Base-by-base conservation (phyloP, 2,113 vertebrate species). In the Gasterosteus aculeatus region DNA sequence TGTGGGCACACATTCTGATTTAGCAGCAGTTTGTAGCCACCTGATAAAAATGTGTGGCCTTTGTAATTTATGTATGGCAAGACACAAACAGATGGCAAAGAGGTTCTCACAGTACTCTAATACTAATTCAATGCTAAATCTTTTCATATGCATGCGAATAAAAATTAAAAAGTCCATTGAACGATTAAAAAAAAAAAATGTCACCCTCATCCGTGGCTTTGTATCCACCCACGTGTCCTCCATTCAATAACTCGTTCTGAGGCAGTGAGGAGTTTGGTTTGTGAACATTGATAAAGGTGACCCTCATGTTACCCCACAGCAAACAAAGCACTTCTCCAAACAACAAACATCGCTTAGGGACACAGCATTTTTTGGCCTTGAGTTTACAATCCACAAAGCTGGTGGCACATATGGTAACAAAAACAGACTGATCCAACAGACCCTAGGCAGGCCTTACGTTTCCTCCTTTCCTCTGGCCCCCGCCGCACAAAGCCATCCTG, bases 401-500 rank as follows among this genome's bases (percentile, higher is more conserved):
- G 1, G 58, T n/a, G 78, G 77, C 80, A 85, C 77, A 80, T 80
- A 78, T 56, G 77, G 81, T 64, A 59, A 91, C 77, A 81, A 89
- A 88, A 80, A 63, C 68, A 79, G 61, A 66, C 49, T 29, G 81
- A 80, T 88, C 77, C 78, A 77, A 58, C 65, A 66, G 65, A 79
- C 78, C 78, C 85, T 9, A 16, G 76, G 80, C 87, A 87, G 75
- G 85, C 87, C 78, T 89, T 85, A 59, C 72, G 84, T 87, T 85
- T 80, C 78, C 70, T 83, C 85, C 77, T 72, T 70, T 69, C 70
- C 51, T 86, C 79, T 78, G 78, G 69, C 85, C 88, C 80, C 68
- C 73, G 44, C 70, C 73, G 80, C 77, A 91, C 83, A 87, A 89
- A 85, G 78, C 78, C 77, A 87, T 80, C 85, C 85, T 64, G 81